Evolutionary conservation across 2,888 invertebrate genomes (phyloP).

Genomic region (Dynastes hyllus): DNA sequence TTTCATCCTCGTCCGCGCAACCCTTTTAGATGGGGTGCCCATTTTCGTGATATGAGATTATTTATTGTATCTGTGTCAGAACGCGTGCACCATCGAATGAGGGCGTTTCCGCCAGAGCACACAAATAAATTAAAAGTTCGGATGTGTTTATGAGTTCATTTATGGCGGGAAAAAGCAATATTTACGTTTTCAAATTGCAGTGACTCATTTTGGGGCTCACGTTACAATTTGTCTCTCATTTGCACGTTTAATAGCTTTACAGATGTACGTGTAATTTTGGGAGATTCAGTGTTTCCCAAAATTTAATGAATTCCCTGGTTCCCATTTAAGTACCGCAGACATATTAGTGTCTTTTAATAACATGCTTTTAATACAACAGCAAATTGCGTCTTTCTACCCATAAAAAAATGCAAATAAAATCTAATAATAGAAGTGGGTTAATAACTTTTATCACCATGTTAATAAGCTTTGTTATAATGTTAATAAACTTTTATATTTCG

Average conservation of each 20-base stretch:
- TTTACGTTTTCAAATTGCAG: conserved; percentile 34
- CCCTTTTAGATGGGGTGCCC: background rate
- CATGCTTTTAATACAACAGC: no score
- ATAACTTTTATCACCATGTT: no score
- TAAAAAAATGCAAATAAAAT: no score
- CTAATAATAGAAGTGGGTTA: no score
- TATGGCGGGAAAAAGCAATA: conserved; percentile 13
- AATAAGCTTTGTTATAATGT: no score
- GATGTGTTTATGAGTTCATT: conserved; percentile 41
- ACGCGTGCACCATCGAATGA: conserved; percentile 16
- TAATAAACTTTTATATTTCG: no score
- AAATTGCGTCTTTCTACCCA: no score
- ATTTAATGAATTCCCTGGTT: background rate
- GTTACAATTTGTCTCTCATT: conserved; percentile 23
- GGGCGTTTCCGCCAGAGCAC: conserved; percentile 11
- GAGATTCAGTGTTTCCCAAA: background rate
- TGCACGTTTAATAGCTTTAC: conserved; percentile 14
- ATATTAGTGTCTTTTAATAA: no score
- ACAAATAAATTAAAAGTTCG: conserved; percentile 28
- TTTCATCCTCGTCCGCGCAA: conserved; percentile 8
- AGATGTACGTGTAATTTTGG: background rate
- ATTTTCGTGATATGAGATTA: conserved; percentile 33
- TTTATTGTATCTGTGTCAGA: conserved; percentile 35
- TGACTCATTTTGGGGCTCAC: conserved; percentile 5
- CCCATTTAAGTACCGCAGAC: no score